These are phyloP conservation scores for Antheraea assamensis DNA, from an alignment of 2,888 invertebrate species.

Conservation along the genomic window DNA sequence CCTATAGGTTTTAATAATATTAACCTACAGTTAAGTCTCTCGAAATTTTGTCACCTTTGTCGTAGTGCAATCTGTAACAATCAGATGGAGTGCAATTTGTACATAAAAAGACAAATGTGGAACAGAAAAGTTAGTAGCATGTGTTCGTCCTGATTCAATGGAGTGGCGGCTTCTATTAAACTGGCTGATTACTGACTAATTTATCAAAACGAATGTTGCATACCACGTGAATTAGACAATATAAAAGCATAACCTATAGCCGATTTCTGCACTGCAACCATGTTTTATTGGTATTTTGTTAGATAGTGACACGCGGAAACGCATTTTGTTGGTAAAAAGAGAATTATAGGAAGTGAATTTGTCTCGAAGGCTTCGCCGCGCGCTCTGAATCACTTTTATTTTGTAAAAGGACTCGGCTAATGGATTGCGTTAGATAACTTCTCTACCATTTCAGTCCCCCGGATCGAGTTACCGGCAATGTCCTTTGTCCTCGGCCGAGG, in stretches of 20 bases:
- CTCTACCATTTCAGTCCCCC: constrained; percentile 28
- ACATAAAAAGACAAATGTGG: no score
- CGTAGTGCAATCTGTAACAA: no score
- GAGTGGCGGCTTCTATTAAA: no score
- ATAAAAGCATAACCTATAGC: constrained; percentile 25
- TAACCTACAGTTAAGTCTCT: no score
- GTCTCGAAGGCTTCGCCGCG: background rate
- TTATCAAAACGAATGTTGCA: no score
- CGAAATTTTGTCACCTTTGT: no score
- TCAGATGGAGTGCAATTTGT: no score
- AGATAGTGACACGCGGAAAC: constrained; percentile 29
- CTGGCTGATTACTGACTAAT: no score
- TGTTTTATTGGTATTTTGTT: constrained; percentile 23
- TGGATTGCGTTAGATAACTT: constrained; percentile 36
- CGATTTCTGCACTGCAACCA: constrained; percentile 5
- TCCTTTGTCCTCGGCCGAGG: constrained; percentile 37
- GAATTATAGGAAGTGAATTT: constrained; percentile 13
- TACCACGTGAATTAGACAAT: constrained; percentile 27
- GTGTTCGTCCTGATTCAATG: no score
- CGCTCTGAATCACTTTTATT: constrained; percentile 28
- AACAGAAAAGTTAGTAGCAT: no score
- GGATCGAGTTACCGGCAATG: constrained; percentile 34
- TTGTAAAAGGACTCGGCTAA: constrained; percentile 28
- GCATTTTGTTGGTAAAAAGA: constrained; percentile 15
- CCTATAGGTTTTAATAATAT: no score